These are phyloP conservation scores for Xanthostigma xanthostigma DNA, from an alignment of 2,888 invertebrate species.

Conservation along the genomic window DNA sequence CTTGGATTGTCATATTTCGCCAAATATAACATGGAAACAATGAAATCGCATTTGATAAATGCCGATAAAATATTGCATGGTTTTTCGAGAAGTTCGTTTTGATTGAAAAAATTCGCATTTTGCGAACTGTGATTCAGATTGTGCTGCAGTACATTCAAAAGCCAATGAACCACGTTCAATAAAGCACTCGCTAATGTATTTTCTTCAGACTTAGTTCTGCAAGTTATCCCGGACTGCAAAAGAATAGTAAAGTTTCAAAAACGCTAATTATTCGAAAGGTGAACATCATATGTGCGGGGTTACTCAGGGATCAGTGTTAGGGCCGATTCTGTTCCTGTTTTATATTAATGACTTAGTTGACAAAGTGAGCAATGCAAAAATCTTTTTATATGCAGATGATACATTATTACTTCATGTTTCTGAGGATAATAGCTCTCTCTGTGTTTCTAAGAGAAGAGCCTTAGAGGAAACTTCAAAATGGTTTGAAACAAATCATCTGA, in stretches of 20 bases:
- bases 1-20: slow-evolving; percentile 70
- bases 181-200: slow-evolving; percentile 69
- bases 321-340: too few species aligned
- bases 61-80: slow-evolving; percentile 51
- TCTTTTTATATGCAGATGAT: too few species aligned
- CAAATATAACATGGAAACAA: slow-evolving; percentile 67
- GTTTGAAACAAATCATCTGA: too few species aligned
- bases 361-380: too few species aligned
- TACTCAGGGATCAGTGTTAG: too few species aligned
- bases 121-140: slow-evolving; percentile 25
- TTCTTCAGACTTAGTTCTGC: slow-evolving; percentile 75
- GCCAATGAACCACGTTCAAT: slow-evolving; percentile 68
- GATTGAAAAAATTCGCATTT: slow-evolving; percentile 15
- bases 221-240: slow-evolving; percentile 38
- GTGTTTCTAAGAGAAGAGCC: too few species aligned
- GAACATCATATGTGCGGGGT: too few species aligned
- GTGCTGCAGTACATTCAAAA: slow-evolving; percentile 55
- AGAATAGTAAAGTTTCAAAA: neutral
- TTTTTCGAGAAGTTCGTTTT: slow-evolving; percentile 42
- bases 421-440: too few species aligned
- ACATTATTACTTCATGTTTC: too few species aligned
- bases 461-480: too few species aligned
- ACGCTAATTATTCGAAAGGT: too few species aligned
- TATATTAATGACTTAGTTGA: too few species aligned
- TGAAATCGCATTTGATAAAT: slow-evolving; percentile 55